Evolutionary conservation across 2,113 vertebrate genomes (phyloP).

Genomic region (Artemisiospiza belli): DNA sequence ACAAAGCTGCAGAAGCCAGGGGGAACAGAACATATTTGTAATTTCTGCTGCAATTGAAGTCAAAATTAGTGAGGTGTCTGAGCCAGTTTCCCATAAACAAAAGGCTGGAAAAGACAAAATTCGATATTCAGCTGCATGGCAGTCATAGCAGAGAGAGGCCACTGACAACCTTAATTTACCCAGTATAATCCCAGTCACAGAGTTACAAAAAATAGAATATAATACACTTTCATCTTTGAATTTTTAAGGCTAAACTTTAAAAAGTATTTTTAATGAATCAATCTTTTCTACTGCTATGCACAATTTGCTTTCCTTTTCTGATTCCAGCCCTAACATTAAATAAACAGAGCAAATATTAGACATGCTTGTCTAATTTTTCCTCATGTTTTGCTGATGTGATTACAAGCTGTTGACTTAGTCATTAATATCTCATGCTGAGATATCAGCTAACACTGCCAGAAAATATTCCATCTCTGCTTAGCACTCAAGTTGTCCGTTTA

Average conservation of each 20-base stretch:
- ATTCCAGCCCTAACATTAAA: not conserved
- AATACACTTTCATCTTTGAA: not conserved
- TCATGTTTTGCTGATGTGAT: not conserved
- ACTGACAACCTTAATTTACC: not conserved
- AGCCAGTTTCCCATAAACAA: not conserved
- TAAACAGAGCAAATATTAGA: slow-evolving; percentile 14
- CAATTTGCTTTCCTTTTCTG: not conserved
- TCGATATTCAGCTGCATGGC: not conserved
- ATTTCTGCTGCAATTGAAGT: not conserved
- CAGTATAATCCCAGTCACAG: not conserved
- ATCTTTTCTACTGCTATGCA: not conserved
- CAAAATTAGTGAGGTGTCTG: not conserved
- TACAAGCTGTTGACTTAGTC: not conserved
- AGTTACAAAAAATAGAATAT: not conserved
- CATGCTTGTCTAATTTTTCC: not conserved
- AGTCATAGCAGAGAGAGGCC: not conserved
- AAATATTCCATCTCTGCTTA: not conserved
- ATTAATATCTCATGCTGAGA: not conserved
- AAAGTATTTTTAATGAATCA: not conserved
- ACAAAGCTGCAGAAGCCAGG: not conserved
- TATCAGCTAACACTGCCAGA: not conserved
- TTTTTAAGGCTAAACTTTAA: not conserved
- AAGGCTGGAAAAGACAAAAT: not conserved
- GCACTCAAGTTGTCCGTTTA: not conserved
- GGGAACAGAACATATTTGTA: not conserved